Evolutionary conservation across 2,113 vertebrate genomes (phyloP).

Genomic region (Gymnogyps californianus): DNA sequence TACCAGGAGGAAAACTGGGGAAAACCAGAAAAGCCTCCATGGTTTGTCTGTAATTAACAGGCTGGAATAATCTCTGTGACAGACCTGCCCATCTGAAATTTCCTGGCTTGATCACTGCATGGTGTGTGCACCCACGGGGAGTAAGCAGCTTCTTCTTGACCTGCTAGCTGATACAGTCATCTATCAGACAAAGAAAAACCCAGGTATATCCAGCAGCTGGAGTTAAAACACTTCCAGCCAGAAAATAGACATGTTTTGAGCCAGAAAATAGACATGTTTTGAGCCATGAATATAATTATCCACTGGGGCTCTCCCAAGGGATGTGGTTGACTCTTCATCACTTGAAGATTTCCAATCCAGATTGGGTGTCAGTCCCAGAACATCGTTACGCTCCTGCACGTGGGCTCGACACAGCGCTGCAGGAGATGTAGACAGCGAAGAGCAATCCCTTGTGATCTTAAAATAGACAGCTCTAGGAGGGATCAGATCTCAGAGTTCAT

Average conservation of each 20-base stretch:
- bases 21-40: not conserved
- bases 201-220: not conserved
- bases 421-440: not conserved
- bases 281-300: not conserved
- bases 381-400: rapidly evolving
- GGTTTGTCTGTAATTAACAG: not conserved
- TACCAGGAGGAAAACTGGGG: not conserved
- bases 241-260: not conserved
- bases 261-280: rapidly evolving
- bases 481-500: not conserved
- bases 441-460: not conserved
- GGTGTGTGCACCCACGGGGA: rapidly evolving
- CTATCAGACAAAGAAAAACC: not conserved
- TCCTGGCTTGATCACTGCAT: not conserved
- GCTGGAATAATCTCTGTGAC: not conserved
- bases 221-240: not conserved
- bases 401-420: not conserved
- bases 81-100: not conserved
- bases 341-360: not conserved
- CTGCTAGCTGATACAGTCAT: not conserved
- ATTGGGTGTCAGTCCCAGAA: not conserved
- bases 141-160: not conserved
- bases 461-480: not conserved
- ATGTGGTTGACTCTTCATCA: not conserved
- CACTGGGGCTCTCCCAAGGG: not conserved